Base-by-base conservation (phyloP, 1,140 invertebrate species). In the Centruroides vittatus region DNA sequence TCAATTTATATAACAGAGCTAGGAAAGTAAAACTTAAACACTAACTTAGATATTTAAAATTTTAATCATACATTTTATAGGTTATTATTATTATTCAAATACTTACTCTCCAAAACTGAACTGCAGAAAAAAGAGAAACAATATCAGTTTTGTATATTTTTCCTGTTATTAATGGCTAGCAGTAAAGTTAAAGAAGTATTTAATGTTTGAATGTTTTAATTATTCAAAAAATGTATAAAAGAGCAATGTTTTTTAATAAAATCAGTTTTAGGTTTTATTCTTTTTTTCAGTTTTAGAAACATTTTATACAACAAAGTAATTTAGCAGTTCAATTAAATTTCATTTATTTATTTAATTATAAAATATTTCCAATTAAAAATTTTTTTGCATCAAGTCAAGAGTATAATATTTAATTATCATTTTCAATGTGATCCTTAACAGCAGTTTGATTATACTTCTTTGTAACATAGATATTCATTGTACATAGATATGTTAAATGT, bases 81-180 rank as follows among this genome's bases (percentile, higher is more conserved):
- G 23, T 23, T 23, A 23, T 23, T 23, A 23, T 23, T 23, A 23
- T 23, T 23, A 23, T 23, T 23, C 23, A 23, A 41, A 41, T 41
- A 71, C 72, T 72, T 71, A 83, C 81, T 73, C 78, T 78, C 82
- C 82, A 84, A 70, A 83, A 82, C 56, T 83, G 80, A 41, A 84
- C 70, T 74, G 82, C 79, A 62, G 81, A 77, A 66, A 83, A 75
- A n/a, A 84, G 68, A 5, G 76, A 73, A 5, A 82, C 80, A 53
- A 84, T 77, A 66, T 83, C 81, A 41, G 78, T 71, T 51, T 81
- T 65, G 65, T 74, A 77, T 23, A 84, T 76, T 66, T 80, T 71
- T 6, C 82, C 82, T 67, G 80, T 82, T 55, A 84, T 83, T 67
- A 82, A 81, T 53, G 77, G 78, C 65, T 67, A 53, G 23, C 6